These are phyloP conservation scores for Abramis brama DNA, from an alignment of 2,113 vertebrate genomes.

Conservation along the genomic window DNA sequence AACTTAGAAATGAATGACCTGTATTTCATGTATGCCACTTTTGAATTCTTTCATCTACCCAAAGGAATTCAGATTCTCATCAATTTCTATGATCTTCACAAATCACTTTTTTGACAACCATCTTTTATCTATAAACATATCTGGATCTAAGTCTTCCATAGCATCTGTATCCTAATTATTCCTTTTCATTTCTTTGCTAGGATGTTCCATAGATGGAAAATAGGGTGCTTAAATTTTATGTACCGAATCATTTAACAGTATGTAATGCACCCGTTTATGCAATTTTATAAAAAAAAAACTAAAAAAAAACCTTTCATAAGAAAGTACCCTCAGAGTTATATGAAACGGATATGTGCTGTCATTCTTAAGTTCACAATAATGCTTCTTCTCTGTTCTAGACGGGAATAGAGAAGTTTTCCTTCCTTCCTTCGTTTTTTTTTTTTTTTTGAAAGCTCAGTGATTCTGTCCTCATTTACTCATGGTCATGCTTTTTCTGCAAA, in stretches of 20 bases:
- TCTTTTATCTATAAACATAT: not conserved
- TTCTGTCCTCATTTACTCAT: not conserved
- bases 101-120: not conserved
- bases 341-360: not conserved
- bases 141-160: not conserved
- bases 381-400: not conserved
- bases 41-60: not conserved
- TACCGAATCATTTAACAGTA: not conserved
- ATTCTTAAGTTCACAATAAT: not conserved
- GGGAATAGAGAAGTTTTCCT: not conserved
- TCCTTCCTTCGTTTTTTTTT: not conserved
- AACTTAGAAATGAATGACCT: conserved; percentile 3
- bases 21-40: conserved; percentile 11
- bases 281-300: no score
- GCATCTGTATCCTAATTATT: conserved; percentile 3
- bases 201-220: not conserved
- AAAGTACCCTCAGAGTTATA: not conserved
- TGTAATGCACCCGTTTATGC: not conserved
- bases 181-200: conserved; percentile 9
- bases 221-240: not conserved
- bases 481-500: not conserved
- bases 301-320: not conserved
- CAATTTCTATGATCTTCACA: conserved; percentile 17
- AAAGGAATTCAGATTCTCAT: conserved; percentile 20
- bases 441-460: not conserved